Percentiles rank a stretch among this genome's conserved stretches.
Conservation (phyloP, 2,113 vertebrate genomes). For the Crotalus viridis region DNA sequence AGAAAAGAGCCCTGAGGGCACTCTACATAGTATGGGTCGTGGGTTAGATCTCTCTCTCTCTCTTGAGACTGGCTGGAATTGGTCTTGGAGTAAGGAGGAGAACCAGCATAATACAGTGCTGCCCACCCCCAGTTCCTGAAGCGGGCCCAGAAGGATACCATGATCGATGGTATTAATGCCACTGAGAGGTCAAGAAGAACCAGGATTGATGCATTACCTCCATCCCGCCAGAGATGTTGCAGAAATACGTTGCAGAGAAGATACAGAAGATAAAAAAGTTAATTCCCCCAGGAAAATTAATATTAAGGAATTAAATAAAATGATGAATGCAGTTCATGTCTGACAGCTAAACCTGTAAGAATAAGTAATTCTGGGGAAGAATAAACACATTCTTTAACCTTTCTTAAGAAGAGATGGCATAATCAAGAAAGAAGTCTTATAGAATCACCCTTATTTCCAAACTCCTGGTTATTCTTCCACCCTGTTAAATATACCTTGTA, state of each 20-base stretch:
- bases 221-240: neutral
- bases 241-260: neutral
- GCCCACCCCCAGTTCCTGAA: no score
- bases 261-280: neutral
- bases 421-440: neutral
- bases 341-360: neutral
- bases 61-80: neutral
- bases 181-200: neutral
- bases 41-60: no score
- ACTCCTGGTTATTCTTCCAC: neutral
- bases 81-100: neutral
- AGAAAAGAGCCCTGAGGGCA: neutral
- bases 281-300: neutral
- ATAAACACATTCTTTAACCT: neutral
- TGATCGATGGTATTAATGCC: neutral
- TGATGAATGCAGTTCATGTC: neutral
- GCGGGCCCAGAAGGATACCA: neutral
- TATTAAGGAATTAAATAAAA: neutral
- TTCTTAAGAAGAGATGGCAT: neutral
- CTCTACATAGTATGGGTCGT: neutral
- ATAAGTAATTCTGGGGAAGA: neutral
- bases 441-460: neutral
- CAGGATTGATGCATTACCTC: neutral
- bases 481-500: neutral
- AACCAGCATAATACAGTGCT: neutral